A percentile compares a stretch with the other conserved stretches of the same genome.
Evolutionary conservation across 1,140 invertebrate species (phyloP).

Genomic region (Uloborus diversus): DNA sequence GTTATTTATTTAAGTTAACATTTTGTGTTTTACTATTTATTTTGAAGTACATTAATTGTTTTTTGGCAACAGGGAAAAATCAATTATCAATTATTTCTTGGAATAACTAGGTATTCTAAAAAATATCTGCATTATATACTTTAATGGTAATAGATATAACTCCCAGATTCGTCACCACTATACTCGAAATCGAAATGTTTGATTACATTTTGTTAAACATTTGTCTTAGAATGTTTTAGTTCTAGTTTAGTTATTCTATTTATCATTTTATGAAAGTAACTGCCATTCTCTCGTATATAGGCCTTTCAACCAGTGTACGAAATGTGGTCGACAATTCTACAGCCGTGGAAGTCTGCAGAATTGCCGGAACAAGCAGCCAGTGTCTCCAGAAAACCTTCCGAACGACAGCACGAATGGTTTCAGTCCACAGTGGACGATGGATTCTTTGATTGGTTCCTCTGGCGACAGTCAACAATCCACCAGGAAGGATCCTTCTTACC

Average conservation of each 20-base stretch:
- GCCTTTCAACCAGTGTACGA: slow-evolving; percentile 51
- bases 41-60: too few species aligned
- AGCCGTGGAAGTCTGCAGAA: slow-evolving; percentile 25
- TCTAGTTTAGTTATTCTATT: too few species aligned
- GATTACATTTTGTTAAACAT: too few species aligned
- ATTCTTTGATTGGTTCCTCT: slow-evolving; percentile 12
- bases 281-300: neutral
- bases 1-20: too few species aligned
- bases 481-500: slow-evolving; percentile 37
- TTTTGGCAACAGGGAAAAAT: too few species aligned
- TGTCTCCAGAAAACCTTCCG: slow-evolving; percentile 8
- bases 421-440: slow-evolving; percentile 46
- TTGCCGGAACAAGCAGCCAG: neutral
- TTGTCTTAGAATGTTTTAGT: too few species aligned
- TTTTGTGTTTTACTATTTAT: too few species aligned
- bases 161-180: neutral
- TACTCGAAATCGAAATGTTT: neutral
- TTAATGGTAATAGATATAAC: too few species aligned
- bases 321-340: slow-evolving; percentile 49
- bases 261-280: too few species aligned
- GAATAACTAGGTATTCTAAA: too few species aligned
- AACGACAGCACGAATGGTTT: slow-evolving; percentile 16
- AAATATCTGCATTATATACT: too few species aligned
- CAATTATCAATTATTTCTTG: too few species aligned
- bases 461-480: neutral